phyloP scores from a whole-genome alignment of 1,140 invertebrate species.

The Panagrolaimus sp. region DNA sequence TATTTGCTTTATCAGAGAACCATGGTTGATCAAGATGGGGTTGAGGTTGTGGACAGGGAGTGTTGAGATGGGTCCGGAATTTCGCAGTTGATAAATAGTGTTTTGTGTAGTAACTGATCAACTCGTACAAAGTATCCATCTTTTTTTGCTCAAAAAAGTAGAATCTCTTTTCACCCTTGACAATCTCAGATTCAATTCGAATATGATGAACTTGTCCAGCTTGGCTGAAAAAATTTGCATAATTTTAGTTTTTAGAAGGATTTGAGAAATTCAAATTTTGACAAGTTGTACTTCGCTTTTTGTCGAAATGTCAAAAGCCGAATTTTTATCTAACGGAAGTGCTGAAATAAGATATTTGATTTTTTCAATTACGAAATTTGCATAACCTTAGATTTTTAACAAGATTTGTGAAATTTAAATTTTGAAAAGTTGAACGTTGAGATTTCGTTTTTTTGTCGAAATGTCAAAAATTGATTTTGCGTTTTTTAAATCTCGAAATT shows the following conservation, averaged over 20 bases:
- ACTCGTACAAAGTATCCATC: slow-evolving; percentile 56
- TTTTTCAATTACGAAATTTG: too few species aligned
- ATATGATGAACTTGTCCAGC: slow-evolving; percentile 44
- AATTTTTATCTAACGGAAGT: too few species aligned
- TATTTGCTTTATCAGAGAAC: slow-evolving; percentile 51
- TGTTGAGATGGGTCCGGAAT: slow-evolving; percentile 46
- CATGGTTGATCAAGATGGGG: slow-evolving; percentile 56
- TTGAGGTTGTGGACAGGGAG: slow-evolving; percentile 55
- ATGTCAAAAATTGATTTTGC: too few species aligned
- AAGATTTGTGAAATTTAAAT: too few species aligned
- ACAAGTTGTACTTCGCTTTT: too few species aligned
- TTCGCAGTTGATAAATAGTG: slow-evolving; percentile 48
- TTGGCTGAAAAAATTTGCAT: slow-evolving; percentile 24
- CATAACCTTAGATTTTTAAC: too few species aligned
- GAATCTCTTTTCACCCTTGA: slow-evolving; percentile 41
- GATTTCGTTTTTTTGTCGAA: too few species aligned
- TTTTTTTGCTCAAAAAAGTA: slow-evolving; percentile 54
- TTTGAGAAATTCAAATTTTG: too few species aligned
- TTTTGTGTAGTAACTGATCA: slow-evolving; percentile 58
- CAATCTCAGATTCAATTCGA: slow-evolving; percentile 34
- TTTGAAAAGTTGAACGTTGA: too few species aligned
- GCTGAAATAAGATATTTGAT: too few species aligned
- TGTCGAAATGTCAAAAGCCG: too few species aligned
- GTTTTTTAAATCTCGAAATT: too few species aligned
- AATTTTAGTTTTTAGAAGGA: not conserved